Evolutionary conservation across 1,140 invertebrate species (phyloP).

Genomic region (Pomacea maculata): DNA sequence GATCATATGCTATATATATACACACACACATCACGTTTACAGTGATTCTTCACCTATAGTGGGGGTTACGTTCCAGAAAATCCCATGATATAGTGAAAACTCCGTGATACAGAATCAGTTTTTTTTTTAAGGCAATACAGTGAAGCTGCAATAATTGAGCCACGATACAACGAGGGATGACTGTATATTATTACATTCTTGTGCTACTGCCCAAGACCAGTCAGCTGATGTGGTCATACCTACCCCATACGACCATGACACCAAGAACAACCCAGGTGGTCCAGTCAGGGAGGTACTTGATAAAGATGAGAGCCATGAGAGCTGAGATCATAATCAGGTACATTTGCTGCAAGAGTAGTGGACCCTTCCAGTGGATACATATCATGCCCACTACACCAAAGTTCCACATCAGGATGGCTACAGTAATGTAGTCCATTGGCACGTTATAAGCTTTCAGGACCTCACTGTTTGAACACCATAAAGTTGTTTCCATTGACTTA

Average conservation of each 20-base stretch:
- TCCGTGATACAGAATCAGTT: too few species aligned
- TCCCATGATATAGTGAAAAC: too few species aligned
- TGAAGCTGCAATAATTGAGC: too few species aligned
- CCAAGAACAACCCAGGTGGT: constrained; percentile 97
- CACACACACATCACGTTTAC: too few species aligned
- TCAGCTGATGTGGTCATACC: constrained; percentile 35
- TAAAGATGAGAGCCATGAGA: constrained; percentile 98
- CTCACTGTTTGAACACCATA: constrained; percentile 72
- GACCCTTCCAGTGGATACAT: constrained; percentile 98
- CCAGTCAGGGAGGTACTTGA: constrained; percentile 99
- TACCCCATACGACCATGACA: constrained; percentile 98
- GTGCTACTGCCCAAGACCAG: background rate
- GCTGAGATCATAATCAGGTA: constrained; percentile 97
- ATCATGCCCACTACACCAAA: constrained; percentile 98
- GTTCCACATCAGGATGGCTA: constrained; percentile 94
- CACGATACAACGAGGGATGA: too few species aligned
- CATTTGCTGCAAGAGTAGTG: constrained; percentile 91
- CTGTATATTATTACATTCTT: background rate
- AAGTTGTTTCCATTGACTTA: too few species aligned
- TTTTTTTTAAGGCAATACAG: too few species aligned
- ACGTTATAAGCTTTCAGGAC: constrained; percentile 93
- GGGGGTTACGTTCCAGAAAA: too few species aligned
- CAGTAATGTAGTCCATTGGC: constrained; percentile 93
- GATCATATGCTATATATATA: background rate
- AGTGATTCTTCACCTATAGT: too few species aligned